Conservation (phyloP, 2,797 vertebrate genomes). For the Kryptolebias ocellatus region DNA sequence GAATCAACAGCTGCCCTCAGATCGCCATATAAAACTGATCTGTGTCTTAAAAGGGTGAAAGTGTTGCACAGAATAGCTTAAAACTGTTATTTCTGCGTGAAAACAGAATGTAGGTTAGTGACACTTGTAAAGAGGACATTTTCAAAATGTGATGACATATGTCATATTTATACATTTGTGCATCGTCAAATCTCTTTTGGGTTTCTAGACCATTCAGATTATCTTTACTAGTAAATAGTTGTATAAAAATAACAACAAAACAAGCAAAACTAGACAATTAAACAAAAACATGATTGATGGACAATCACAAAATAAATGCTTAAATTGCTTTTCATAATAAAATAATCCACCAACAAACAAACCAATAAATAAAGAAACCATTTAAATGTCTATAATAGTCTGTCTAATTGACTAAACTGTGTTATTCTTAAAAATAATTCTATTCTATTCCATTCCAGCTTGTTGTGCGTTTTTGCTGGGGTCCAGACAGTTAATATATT, state of each 20-base stretch:
- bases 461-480: constrained; percentile 58
- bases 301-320: too few relatives aligned
- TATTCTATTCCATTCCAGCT: constrained; percentile 37
- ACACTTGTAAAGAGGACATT: constrained; percentile 19
- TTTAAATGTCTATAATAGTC: not conserved
- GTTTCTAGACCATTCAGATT: not conserved
- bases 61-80: constrained; percentile 12
- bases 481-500: constrained; percentile 76
- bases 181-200: not conserved
- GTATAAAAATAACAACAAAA: too few relatives aligned
- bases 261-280: too few relatives aligned
- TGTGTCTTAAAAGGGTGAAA: constrained; percentile 25
- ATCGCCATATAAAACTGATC: constrained; percentile 28
- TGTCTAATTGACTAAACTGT: not conserved
- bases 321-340: too few relatives aligned
- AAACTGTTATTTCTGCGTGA: constrained; percentile 22
- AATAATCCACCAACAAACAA: not conserved
- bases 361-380: not conserved
- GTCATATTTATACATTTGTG: not conserved
- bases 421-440: constrained; percentile 17
- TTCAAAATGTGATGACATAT: too few relatives aligned
- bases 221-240: not conserved
- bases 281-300: too few relatives aligned
- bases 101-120: constrained; percentile 20
- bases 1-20: constrained; percentile 3